Evolutionary conservation across 2,888 invertebrate species (phyloP).

Genomic region (Chaetoderma sp.): DNA sequence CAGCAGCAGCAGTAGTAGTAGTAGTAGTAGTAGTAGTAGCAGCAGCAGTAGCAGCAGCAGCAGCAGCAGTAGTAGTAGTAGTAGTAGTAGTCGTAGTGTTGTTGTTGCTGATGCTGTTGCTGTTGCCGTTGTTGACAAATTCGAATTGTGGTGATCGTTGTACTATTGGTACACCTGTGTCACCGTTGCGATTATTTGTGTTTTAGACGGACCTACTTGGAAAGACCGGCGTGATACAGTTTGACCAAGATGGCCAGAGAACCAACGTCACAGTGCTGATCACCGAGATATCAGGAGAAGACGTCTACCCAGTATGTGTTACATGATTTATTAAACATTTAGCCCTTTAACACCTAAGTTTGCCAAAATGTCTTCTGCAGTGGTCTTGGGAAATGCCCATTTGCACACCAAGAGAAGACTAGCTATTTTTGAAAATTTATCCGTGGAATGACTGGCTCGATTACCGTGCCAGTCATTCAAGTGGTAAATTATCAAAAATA

Average conservation of each 20-base stretch:
- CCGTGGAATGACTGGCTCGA: too few species aligned
- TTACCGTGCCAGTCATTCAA: too few species aligned
- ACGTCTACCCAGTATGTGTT: constrained; percentile 24
- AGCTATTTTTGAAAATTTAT: too few species aligned
- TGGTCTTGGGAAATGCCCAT: too few species aligned
- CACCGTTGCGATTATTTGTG: background rate
- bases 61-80: background rate
- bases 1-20: background rate
- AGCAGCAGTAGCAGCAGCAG: background rate
- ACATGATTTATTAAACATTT: too few species aligned
- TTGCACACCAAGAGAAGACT: too few species aligned
- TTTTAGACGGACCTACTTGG: constrained; percentile 32
- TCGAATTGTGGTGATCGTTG: background rate
- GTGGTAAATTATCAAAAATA: too few species aligned
- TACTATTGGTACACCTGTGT: background rate
- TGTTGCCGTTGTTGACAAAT: background rate
- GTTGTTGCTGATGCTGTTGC: background rate
- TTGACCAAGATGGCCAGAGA: constrained; percentile 43
- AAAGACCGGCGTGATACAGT: constrained; percentile 45
- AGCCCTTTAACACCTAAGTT: too few species aligned
- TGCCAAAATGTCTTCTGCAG: too few species aligned
- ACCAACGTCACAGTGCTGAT: constrained; percentile 45
- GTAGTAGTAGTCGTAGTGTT: background rate
- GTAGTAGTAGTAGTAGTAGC: background rate
- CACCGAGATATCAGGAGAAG: constrained; percentile 45